Conservation (phyloP, 2,113 vertebrate genomes). For the Oryzias celebensis region DNA sequence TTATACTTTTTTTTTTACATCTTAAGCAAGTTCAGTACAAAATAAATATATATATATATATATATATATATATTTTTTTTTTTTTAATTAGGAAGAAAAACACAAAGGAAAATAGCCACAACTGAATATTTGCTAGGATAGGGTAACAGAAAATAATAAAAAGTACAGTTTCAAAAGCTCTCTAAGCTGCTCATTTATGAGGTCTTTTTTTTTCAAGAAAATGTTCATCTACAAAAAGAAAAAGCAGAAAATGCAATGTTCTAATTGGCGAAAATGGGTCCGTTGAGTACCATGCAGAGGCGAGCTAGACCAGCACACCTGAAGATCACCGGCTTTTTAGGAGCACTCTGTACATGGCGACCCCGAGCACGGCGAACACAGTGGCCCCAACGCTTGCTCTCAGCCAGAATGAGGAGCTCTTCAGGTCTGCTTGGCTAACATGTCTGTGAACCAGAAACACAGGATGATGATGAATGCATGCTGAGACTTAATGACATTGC, state of each 20-base stretch:
- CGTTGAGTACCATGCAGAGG: background rate
- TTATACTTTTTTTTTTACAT: slow-evolving; percentile 27
- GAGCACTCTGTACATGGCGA: slow-evolving; percentile 93
- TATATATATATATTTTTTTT: no score
- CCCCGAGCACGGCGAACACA: slow-evolving; percentile 90
- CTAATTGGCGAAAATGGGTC: slow-evolving; percentile 18
- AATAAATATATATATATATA: slow-evolving; percentile 49
- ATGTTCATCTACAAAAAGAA: background rate
- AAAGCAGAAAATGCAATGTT: slow-evolving; percentile 9
- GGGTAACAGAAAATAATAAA: background rate
- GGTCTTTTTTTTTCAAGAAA: background rate
- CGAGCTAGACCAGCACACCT: background rate
- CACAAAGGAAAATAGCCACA: slow-evolving; percentile 9
- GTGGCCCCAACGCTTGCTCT: slow-evolving; percentile 92
- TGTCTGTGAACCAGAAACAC: slow-evolving; percentile 80
- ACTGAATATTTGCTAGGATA: background rate
- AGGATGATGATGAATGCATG: background rate
- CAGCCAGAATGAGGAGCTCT: slow-evolving; percentile 93
- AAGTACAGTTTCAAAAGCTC: no score
- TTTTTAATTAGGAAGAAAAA: slow-evolving; percentile 6
- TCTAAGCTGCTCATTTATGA: background rate
- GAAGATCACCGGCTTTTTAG: slow-evolving; percentile 88
- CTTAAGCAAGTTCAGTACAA: slow-evolving; percentile 52
- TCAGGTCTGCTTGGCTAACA: slow-evolving; percentile 89
- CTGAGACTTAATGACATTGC: background rate